A percentile compares a stretch with the other conserved stretches of the same genome.
These are phyloP conservation scores for Aphodius granarius DNA, from an alignment of 2,888 invertebrate genomes.

Conservation along the genomic window DNA sequence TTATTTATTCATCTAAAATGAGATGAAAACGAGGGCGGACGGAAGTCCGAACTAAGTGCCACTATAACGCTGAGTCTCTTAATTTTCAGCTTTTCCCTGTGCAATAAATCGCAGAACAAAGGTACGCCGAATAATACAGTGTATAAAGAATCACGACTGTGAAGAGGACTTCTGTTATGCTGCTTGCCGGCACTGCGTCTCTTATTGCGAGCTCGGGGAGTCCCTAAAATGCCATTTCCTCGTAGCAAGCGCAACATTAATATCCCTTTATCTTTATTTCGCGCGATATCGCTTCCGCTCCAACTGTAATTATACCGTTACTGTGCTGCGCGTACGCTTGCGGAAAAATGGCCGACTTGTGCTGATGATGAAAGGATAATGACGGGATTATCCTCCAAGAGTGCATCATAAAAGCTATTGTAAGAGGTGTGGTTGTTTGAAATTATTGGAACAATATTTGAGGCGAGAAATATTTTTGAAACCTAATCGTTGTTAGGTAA, in stretches of 20 bases:
- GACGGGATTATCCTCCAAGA: not conserved
- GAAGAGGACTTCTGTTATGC: not conserved
- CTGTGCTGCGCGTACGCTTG: not conserved
- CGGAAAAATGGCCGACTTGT: not conserved
- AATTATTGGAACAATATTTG: too few species aligned
- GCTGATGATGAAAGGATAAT: not conserved
- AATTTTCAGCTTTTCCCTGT: not conserved
- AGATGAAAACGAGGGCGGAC: not conserved
- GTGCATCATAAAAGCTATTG: too few species aligned
- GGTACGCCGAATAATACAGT: not conserved
- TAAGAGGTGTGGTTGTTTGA: too few species aligned
- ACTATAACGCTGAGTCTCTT: not conserved
- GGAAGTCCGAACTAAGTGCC: not conserved
- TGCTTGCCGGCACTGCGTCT: not conserved
- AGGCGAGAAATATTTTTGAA: too few species aligned
- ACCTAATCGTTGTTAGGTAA: too few species aligned
- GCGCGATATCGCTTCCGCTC: slow-evolving; percentile 5
- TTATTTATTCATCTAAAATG: not conserved
- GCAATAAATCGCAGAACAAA: not conserved
- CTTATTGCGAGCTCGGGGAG: not conserved
- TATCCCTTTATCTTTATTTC: slow-evolving; percentile 13
- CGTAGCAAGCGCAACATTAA: not conserved
- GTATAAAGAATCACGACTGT: not conserved
- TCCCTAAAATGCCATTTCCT: not conserved
- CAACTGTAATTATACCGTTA: not conserved